phyloP scores from a whole-genome alignment of 2,888 invertebrate genomes.

The Lordiphosa fenestrarum region DNA sequence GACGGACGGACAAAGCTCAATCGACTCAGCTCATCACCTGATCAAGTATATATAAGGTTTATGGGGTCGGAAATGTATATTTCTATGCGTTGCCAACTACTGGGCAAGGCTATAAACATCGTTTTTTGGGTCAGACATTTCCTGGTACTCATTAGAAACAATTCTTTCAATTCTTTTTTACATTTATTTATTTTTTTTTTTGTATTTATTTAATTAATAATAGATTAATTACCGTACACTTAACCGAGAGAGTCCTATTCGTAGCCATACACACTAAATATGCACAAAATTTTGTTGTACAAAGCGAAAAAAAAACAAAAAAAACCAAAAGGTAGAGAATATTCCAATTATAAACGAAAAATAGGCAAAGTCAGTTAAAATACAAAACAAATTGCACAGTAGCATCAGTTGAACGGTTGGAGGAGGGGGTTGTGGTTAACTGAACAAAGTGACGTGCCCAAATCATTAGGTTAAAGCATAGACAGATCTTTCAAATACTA shows the following conservation, averaged over 20 bases:
- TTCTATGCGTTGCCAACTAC: too few relatives aligned
- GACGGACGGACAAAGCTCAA: too few relatives aligned
- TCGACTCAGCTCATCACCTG: too few relatives aligned
- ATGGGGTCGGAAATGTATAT: too few relatives aligned
- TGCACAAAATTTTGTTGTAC: conserved; percentile 61
- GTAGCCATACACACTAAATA: conserved; percentile 73
- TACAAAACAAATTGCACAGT: too few relatives aligned
- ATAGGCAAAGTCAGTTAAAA: too few relatives aligned
- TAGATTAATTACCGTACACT: conserved; percentile 71
- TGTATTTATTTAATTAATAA: conserved; percentile 69
- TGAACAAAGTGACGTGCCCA: conserved; percentile 29
- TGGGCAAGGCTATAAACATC: too few relatives aligned
- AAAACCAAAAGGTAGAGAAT: background rate
- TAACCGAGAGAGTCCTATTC: conserved; percentile 70
- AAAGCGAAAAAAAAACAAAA: conserved; percentile 23
- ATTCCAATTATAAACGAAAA: background rate
- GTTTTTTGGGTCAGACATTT: too few relatives aligned
- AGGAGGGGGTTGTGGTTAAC: conserved; percentile 6
- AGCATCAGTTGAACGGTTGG: too few relatives aligned
- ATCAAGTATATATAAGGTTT: too few relatives aligned
- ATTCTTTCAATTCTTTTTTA: conserved; percentile 8
- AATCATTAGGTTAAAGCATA: conserved; percentile 49
- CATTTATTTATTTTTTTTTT: conserved; percentile 39
- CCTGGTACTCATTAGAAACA: too few relatives aligned
- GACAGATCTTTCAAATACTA: conserved; percentile 56